Evolutionary conservation across 2,888 invertebrate genomes (phyloP).

Genomic region (Bedellia somnulentella): DNA sequence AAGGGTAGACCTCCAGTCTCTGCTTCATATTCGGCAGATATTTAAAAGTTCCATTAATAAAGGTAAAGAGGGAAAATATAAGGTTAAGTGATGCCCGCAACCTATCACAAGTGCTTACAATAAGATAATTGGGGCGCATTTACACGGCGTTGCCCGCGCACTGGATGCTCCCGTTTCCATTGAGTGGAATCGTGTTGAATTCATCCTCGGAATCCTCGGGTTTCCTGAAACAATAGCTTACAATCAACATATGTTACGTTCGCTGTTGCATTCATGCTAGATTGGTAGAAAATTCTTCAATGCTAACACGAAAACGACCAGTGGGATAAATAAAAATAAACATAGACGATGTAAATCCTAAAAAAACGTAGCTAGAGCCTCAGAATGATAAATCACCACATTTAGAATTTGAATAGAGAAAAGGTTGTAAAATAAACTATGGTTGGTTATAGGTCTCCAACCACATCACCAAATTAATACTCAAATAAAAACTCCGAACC

Average conservation of each 20-base stretch:
- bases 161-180: slow-evolving; percentile 40
- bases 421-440: too few relatives aligned
- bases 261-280: background rate
- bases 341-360: background rate
- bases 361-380: too few relatives aligned
- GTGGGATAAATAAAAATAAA: background rate
- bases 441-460: too few relatives aligned
- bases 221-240: slow-evolving; percentile 31
- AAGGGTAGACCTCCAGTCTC: too few relatives aligned
- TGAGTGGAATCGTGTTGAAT: slow-evolving; percentile 53
- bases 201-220: slow-evolving; percentile 48
- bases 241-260: too few relatives aligned
- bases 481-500: too few relatives aligned
- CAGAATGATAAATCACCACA: too few relatives aligned
- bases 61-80: too few relatives aligned
- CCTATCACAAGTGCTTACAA: slow-evolving; percentile 1
- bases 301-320: background rate
- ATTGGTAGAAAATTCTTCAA: background rate
- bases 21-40: background rate
- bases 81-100: background rate
- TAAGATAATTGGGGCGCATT: slow-evolving; percentile 10
- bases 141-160: slow-evolving; percentile 51
- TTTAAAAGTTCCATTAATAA: too few relatives aligned
- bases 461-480: too few relatives aligned
- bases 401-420: too few relatives aligned